phyloP scores from a whole-genome alignment of 1,140 invertebrate species.

The Psix sp. region DNA sequence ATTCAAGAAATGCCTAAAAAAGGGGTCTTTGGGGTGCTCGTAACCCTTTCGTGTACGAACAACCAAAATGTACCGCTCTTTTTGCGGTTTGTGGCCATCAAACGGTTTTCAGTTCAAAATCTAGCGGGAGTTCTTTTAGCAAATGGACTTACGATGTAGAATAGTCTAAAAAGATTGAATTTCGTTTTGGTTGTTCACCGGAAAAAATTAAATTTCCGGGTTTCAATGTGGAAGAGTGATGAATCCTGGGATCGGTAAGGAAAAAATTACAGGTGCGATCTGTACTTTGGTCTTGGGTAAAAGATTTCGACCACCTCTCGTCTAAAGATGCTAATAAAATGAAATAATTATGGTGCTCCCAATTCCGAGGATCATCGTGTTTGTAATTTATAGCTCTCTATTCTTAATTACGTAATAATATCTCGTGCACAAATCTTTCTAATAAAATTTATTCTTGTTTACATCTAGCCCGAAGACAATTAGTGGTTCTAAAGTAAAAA shows the following conservation, averaged over 20 bases:
- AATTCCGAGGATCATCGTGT: slow-evolving; percentile 2
- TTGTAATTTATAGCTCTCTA: slow-evolving; percentile 23
- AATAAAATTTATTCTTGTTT: not conserved
- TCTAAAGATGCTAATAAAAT: slow-evolving; percentile 15
- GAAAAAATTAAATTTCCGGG: slow-evolving; percentile 32
- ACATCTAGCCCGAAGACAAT: slow-evolving; percentile 3
- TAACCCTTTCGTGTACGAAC: slow-evolving; percentile 70
- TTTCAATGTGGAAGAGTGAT: slow-evolving; percentile 20
- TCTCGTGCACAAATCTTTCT: slow-evolving; percentile 1
- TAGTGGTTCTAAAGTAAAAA: slow-evolving; percentile 1
- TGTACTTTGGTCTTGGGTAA: slow-evolving; percentile 7
- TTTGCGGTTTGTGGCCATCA: slow-evolving; percentile 9
- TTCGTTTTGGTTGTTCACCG: slow-evolving; percentile 6
- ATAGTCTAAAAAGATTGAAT: slow-evolving; percentile 17
- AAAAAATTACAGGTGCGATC: slow-evolving; percentile 19
- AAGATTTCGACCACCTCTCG: not conserved
- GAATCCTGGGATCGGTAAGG: too few species aligned
- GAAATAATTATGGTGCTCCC: slow-evolving; percentile 15
- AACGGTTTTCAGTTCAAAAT: slow-evolving; percentile 10
- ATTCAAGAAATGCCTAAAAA: slow-evolving; percentile 36
- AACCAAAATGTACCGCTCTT: slow-evolving; percentile 63
- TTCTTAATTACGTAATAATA: slow-evolving; percentile 24
- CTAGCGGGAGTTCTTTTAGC: not conserved
- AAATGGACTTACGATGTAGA: not conserved
- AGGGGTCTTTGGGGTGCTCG: slow-evolving; percentile 42